Percentiles rank a stretch among this genome's conserved stretches.
These are phyloP conservation scores for Stichodactyla mertensii DNA, from an alignment of 64 coral and sea anemone genomes.

Conservation along the genomic window DNA sequence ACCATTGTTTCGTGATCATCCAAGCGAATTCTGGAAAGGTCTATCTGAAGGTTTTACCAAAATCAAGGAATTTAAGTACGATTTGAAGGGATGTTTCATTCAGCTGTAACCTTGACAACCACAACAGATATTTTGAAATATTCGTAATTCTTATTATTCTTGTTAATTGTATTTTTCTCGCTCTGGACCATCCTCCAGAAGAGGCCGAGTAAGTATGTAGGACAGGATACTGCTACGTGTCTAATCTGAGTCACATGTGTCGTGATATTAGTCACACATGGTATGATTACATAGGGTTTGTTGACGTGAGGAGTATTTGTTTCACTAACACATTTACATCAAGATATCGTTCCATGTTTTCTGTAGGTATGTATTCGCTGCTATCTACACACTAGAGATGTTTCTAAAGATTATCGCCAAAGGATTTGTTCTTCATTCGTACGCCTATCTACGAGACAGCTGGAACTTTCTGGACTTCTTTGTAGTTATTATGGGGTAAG, in stretches of 20 bases:
- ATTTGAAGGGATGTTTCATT: not conserved
- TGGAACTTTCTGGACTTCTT: slow-evolving; percentile 83
- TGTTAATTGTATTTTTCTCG: slow-evolving; percentile 76
- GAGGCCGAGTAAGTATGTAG: slow-evolving; percentile 59
- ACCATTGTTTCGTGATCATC: too few relatives aligned
- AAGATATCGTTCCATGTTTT: not conserved
- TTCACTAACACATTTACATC: too few relatives aligned
- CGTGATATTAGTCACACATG: not conserved
- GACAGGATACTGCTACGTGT: too few relatives aligned
- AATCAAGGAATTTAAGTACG: too few relatives aligned
- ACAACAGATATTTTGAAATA: slow-evolving; percentile 75
- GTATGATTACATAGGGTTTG: not conserved
- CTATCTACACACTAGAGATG: slow-evolving; percentile 70
- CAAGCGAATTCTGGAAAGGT: too few relatives aligned
- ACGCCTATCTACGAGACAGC: slow-evolving; percentile 69
- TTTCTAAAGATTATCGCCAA: slow-evolving; percentile 64
- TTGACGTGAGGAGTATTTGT: too few relatives aligned
- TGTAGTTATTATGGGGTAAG: slow-evolving; percentile 65
- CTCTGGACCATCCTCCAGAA: slow-evolving; percentile 58
- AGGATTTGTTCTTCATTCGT: slow-evolving; percentile 64
- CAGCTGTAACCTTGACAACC: not conserved
- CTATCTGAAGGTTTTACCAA: too few relatives aligned
- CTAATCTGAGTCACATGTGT: not conserved
- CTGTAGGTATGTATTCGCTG: slow-evolving; percentile 64
- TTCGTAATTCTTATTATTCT: slow-evolving; percentile 66